Evolutionary conservation across 2,888 invertebrate genomes (phyloP).

Genomic region (Onchidella celtica): DNA sequence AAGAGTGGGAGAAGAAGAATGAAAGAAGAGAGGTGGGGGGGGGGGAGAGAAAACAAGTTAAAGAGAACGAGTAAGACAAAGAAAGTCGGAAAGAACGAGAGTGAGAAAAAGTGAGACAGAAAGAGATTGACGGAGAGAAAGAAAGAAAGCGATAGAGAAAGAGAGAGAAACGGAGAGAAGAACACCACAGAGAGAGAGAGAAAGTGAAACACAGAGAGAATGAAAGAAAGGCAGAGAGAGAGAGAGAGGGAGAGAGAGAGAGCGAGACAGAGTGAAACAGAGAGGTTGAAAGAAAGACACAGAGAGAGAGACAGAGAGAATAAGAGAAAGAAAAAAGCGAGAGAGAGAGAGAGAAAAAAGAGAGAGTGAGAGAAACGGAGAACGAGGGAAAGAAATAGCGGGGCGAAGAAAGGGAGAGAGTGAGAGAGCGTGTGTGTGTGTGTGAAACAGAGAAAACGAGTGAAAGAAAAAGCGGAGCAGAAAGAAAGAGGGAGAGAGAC

Average conservation of each 20-base stretch:
- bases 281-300: background rate
- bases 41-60: background rate
- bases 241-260: conserved; percentile 12
- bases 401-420: background rate
- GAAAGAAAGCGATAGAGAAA: conserved; percentile 56
- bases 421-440: background rate
- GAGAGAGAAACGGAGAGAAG: too few species aligned
- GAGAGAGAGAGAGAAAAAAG: background rate
- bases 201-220: background rate
- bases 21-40: background rate
- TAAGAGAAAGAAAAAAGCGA: background rate
- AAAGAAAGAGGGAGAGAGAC: background rate
- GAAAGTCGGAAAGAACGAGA: too few species aligned
- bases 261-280: background rate
- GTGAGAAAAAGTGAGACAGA: conserved; percentile 12
- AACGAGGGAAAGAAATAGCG: background rate
- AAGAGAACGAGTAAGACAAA: background rate
- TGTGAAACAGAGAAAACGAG: background rate
- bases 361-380: background rate
- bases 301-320: background rate
- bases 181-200: background rate
- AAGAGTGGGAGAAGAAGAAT: background rate
- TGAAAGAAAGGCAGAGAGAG: background rate
- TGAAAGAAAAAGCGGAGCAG: background rate
- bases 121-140: conserved; percentile 43